Percentiles rank a stretch among this genome's conserved stretches.
Evolutionary conservation across 2,797 vertebrate species (phyloP).

Genomic region (Ptychadena robeensis): DNA sequence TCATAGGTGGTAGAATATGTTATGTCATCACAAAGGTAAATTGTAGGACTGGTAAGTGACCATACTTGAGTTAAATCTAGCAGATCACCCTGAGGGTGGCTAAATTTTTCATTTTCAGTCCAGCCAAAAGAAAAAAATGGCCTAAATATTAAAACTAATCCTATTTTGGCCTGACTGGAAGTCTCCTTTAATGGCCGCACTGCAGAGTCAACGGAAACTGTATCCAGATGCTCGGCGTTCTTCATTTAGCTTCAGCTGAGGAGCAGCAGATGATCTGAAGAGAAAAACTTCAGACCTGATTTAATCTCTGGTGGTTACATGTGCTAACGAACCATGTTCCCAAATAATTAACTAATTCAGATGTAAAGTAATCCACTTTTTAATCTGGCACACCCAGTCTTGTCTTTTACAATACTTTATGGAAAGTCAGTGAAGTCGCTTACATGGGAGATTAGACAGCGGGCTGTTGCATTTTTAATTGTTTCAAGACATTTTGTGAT

Average conservation of each 20-base stretch:
- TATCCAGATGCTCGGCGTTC: conserved; percentile 51
- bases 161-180: neutral
- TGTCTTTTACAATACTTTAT: conserved; percentile 58
- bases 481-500: conserved; percentile 34
- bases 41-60: neutral
- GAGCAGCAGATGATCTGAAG: conserved; percentile 59
- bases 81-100: neutral
- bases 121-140: neutral
- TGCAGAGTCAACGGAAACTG: conserved; percentile 35
- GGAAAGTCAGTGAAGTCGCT: conserved; percentile 49
- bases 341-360: conserved; percentile 61
- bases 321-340: conserved; percentile 50
- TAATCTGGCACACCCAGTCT: conserved; percentile 57
- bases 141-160: neutral
- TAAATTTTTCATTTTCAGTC: neutral
- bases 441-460: conserved; percentile 52
- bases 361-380: conserved; percentile 60
- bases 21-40: neutral
- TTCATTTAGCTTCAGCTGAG: conserved; percentile 56
- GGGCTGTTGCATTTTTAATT: conserved; percentile 44
- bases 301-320: conserved; percentile 55
- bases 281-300: conserved; percentile 59
- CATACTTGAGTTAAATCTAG: neutral
- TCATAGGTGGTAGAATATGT: neutral
- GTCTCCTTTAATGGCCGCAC: neutral